phyloP scores from a whole-genome alignment of 2,888 invertebrate genomes.

The Mythimna vitellina region DNA sequence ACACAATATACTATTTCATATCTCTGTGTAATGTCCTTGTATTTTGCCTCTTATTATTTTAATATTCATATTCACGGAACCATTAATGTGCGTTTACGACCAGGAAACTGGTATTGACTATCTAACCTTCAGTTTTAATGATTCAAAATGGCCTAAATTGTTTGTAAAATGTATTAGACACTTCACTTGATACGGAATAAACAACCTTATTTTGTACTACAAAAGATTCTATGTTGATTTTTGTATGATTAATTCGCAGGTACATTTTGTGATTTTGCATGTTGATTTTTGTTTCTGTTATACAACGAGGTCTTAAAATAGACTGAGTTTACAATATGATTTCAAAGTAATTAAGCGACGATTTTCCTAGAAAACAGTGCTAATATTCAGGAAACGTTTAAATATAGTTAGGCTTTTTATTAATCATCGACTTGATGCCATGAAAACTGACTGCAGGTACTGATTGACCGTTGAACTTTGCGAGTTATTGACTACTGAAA shows the following conservation, averaged over 20 bases:
- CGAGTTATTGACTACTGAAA: background rate
- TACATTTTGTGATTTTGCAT: background rate
- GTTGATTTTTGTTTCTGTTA: background rate
- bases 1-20: conserved; percentile 17
- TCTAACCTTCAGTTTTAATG: conserved; percentile 43
- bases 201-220: background rate
- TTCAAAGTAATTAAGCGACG: background rate
- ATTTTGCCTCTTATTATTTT: conserved; percentile 24
- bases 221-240: conserved; percentile 3
- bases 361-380: background rate
- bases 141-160: conserved; percentile 32
- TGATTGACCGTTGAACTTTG: background rate
- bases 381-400: background rate
- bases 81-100: conserved; percentile 25
- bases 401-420: too few relatives aligned
- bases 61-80: conserved; percentile 29
- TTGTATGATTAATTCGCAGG: background rate
- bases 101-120: conserved; percentile 45
- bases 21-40: conserved; percentile 21
- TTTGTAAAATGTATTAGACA: background rate
- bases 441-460: background rate
- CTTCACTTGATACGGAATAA: background rate
- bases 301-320: background rate
- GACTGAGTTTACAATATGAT: background rate
- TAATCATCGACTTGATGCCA: too few relatives aligned